Percentiles rank a stretch among this genome's conserved stretches.
These are phyloP conservation scores for Eupithecia subumbrata DNA, from an alignment of 2,888 invertebrate species.

Conservation along the genomic window DNA sequence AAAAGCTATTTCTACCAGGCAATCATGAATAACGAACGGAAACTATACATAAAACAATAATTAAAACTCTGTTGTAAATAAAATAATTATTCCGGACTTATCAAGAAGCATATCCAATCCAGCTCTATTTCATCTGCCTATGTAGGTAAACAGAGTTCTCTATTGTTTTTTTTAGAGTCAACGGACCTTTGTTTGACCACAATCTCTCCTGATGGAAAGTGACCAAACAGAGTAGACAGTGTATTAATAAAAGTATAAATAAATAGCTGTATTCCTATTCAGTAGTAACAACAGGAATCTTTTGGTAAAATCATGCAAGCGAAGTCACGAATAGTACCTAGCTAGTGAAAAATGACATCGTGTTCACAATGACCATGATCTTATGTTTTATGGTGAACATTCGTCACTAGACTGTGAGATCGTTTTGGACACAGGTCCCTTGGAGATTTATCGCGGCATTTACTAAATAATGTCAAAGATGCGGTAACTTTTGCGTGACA, in stretches of 20 bases:
- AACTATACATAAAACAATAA: too few relatives aligned
- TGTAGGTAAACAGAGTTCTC: too few relatives aligned
- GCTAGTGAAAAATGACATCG: conserved; percentile 2
- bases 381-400: conserved; percentile 6
- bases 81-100: neutral
- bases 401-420: conserved; percentile 16
- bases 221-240: too few relatives aligned
- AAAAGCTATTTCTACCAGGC: neutral
- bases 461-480: conserved; percentile 26
- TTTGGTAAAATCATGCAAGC: neutral
- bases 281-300: neutral
- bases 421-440: conserved; percentile 6
- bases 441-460: conserved; percentile 20
- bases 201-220: too few relatives aligned
- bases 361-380: conserved; percentile 7
- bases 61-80: neutral
- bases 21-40: neutral
- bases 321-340: neutral
- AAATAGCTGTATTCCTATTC: too few relatives aligned
- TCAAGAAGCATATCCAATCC: neutral
- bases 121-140: too few relatives aligned
- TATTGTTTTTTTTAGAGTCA: too few relatives aligned
- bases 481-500: conserved; percentile 26
- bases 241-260: too few relatives aligned
- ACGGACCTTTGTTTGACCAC: too few relatives aligned